A percentile compares a stretch with the other conserved stretches of the same genome.
Conservation (phyloP, 2,797 vertebrate species). For the Hoplostethus atlanticus region DNA sequence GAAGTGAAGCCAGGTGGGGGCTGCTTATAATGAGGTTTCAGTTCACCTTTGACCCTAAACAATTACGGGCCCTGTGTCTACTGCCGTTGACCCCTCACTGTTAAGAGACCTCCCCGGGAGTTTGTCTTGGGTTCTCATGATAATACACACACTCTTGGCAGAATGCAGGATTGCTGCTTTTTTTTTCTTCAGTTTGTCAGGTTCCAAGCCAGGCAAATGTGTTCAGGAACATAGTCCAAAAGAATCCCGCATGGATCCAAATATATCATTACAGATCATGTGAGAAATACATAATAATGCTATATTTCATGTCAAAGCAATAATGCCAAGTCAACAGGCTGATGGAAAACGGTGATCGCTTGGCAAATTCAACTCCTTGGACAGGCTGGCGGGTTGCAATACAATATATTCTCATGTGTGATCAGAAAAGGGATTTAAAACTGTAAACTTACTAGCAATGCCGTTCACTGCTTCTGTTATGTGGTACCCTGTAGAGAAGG, state of each 20-base stretch:
- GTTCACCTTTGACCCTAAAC: conserved; percentile 77
- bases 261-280: conserved; percentile 23
- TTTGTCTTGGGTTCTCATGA: conserved; percentile 74
- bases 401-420: background rate
- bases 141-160: conserved; percentile 65
- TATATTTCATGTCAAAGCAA: conserved; percentile 5
- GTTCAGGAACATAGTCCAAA: conserved; percentile 51
- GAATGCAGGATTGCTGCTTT: conserved; percentile 44
- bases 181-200: conserved; percentile 60
- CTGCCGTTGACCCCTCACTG: conserved; percentile 70
- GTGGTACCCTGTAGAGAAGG: conserved; percentile 46
- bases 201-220: conserved; percentile 59
- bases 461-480: background rate
- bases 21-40: conserved; percentile 72
- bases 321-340: background rate
- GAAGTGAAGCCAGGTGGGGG: conserved; percentile 76
- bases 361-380: background rate
- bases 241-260: conserved; percentile 27
- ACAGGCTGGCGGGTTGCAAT: background rate
- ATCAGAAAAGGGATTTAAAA: conserved; percentile 1
- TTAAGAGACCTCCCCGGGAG: conserved; percentile 76
- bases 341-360: background rate
- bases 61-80: conserved; percentile 70
- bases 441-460: conserved; percentile 47
- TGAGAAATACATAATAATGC: background rate